Percentiles rank a stretch among this genome's conserved stretches.
phyloP scores from a whole-genome alignment of 1,140 invertebrate genomes.

The Drosophila fuyamai region DNA sequence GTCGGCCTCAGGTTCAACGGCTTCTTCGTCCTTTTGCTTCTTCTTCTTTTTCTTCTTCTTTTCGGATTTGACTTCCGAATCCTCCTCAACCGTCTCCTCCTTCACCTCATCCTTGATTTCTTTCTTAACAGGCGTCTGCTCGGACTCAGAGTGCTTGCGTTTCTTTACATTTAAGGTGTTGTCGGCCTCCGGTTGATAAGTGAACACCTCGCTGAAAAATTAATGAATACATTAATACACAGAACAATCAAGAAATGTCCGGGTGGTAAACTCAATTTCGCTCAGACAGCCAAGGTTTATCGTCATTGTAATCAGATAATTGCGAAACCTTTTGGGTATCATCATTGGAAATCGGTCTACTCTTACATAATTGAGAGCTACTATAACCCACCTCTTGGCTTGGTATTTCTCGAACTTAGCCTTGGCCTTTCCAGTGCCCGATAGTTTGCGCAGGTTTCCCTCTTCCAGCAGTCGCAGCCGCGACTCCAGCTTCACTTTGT shows the following conservation, averaged over 20 bases:
- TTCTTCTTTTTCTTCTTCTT: constrained; percentile 86
- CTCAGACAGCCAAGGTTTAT: constrained; percentile 84
- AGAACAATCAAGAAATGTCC: neutral
- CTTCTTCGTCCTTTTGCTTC: constrained; percentile 67
- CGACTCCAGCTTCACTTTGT: constrained; percentile 94
- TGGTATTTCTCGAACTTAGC: constrained; percentile 97
- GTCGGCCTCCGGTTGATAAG: constrained; percentile 88
- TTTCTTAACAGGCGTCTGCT: constrained; percentile 77
- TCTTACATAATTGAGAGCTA: constrained; percentile 5
- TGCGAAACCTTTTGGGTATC: constrained; percentile 75
- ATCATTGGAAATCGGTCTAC: constrained; percentile 54
- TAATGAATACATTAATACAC: constrained; percentile 7
- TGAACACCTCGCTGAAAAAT: constrained; percentile 87
- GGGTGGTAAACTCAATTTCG: constrained; percentile 27
- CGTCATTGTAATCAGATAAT: constrained; percentile 65
- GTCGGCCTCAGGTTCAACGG: constrained; percentile 18
- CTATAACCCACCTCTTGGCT: constrained; percentile 87
- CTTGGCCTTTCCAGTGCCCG: constrained; percentile 94
- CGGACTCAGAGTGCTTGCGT: constrained; percentile 85
- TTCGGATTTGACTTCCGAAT: constrained; percentile 55
- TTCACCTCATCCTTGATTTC: constrained; percentile 55
- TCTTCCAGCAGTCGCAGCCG: constrained; percentile 92
- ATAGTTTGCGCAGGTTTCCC: constrained; percentile 92
- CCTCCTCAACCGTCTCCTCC: constrained; percentile 56
- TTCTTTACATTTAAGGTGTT: constrained; percentile 86